Evolutionary conservation across 2,888 invertebrate genomes (phyloP).

Genomic region (Eilema griseolum): DNA sequence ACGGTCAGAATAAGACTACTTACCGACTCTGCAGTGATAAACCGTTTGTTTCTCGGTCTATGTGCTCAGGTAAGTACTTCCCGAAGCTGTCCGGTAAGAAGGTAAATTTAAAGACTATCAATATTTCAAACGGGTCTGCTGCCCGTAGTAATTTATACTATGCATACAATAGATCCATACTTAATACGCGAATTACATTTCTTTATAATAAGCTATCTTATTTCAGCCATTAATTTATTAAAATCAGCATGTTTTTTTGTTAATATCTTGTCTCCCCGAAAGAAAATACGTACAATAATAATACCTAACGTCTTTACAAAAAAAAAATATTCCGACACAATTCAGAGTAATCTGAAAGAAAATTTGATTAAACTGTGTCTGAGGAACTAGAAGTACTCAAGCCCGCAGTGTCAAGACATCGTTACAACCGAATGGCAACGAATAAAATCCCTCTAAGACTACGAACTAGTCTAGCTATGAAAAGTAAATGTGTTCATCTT

Average conservation of each 20-base stretch:
- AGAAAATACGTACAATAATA: background rate
- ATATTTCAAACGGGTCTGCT: no score
- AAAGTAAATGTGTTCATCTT: background rate
- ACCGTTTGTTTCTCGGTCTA: background rate
- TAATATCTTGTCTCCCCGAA: background rate
- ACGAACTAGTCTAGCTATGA: constrained; percentile 28
- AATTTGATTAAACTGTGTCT: constrained; percentile 44
- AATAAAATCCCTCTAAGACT: constrained; percentile 30
- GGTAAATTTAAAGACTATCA: no score
- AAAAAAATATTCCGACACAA: constrained; percentile 26
- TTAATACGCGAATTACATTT: no score
- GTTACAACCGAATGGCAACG: constrained; percentile 32
- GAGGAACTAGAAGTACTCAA: constrained; percentile 26
- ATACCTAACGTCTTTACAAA: constrained; percentile 7
- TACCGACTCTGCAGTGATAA: no score
- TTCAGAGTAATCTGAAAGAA: constrained; percentile 30
- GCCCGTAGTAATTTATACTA: background rate
- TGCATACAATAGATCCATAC: no score
- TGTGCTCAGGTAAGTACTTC: no score
- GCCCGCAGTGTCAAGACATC: constrained; percentile 25
- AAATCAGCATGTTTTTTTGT: no score
- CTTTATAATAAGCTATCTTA: no score
- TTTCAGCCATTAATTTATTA: no score
- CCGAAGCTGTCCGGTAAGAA: no score
- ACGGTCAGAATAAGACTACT: no score